Percentiles rank a stretch among this genome's conserved stretches.
Conservation (phyloP, 2,888 invertebrate species). For the Onthophagus sagittarius region DNA sequence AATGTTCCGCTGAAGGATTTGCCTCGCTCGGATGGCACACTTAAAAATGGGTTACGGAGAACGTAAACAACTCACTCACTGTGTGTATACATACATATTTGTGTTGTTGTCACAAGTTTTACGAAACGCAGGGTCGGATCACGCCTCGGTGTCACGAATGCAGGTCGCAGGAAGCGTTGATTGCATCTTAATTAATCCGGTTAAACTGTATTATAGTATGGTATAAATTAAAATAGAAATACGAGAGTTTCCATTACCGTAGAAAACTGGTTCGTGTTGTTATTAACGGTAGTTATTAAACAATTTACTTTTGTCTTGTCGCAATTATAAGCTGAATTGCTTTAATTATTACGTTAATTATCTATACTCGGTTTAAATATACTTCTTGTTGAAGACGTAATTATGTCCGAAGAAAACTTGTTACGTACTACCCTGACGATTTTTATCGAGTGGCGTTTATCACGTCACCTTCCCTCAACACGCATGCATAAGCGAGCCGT, state of each 20-base stretch:
- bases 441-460: neutral
- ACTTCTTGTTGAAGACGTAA: neutral
- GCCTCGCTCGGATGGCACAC: constrained; percentile 24
- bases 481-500: neutral
- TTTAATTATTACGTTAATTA: neutral
- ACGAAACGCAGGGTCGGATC: neutral
- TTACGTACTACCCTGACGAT: too few species aligned
- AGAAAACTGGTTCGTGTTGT: neutral
- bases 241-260: neutral
- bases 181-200: neutral
- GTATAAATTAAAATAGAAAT: neutral
- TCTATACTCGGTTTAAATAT: neutral
- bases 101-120: neutral
- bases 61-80: neutral
- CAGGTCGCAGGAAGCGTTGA: neutral
- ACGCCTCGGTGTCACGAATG: neutral
- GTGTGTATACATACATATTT: neutral
- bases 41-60: constrained; percentile 25
- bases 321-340: neutral
- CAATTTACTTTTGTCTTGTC: neutral
- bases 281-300: neutral
- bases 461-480: neutral
- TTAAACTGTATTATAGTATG: neutral
- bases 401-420: too few species aligned
- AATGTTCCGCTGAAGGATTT: neutral